phyloP scores from a whole-genome alignment of 2,113 vertebrate genomes.

The Mesitornis unicolor region DNA sequence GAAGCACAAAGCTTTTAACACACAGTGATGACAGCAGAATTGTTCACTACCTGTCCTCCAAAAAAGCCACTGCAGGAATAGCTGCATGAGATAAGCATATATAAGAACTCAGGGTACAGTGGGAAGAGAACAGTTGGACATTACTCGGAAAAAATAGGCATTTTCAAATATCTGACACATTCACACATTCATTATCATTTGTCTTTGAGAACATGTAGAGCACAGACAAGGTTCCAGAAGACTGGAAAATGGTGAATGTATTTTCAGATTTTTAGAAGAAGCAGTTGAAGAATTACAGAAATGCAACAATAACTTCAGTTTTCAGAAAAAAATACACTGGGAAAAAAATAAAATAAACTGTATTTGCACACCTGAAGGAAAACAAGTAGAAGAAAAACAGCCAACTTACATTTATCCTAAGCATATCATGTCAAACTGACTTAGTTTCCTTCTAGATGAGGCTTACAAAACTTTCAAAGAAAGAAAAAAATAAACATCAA shows the following conservation, averaged over 20 bases:
- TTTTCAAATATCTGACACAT: neutral
- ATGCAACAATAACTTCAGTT: neutral
- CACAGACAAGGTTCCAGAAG: neutral
- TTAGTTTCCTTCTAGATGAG: neutral
- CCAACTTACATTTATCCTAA: neutral
- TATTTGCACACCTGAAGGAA: neutral
- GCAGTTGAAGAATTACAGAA: neutral
- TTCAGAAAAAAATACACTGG: neutral
- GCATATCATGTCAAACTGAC: neutral
- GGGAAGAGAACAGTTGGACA: neutral
- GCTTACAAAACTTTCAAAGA: neutral
- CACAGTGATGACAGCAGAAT: neutral
- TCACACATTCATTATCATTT: neutral
- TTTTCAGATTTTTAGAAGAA: neutral
- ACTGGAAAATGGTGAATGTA: neutral
- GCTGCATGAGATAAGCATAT: neutral
- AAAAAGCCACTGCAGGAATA: neutral
- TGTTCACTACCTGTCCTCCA: accelerated
- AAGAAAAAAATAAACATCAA: neutral
- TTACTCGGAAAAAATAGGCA: neutral
- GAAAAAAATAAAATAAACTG: neutral
- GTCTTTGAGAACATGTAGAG: neutral
- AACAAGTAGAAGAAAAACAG: neutral
- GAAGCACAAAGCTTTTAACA: neutral
- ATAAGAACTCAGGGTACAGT: neutral